Evolutionary conservation across 2,797 vertebrate genomes (phyloP).

Genomic region (Sebastes melanostomus): DNA sequence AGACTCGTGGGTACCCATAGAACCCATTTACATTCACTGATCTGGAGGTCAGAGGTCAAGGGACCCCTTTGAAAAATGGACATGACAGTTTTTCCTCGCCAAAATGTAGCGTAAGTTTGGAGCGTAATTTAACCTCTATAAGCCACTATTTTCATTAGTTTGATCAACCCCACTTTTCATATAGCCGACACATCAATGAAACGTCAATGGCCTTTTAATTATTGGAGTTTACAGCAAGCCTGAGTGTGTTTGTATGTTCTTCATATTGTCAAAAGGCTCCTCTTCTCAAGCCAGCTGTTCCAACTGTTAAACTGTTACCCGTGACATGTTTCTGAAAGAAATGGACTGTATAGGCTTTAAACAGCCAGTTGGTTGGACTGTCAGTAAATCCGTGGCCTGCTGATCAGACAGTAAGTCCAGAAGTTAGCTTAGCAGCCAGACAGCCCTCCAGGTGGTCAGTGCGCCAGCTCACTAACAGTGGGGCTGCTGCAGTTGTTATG

Average conservation of each 20-base stretch:
- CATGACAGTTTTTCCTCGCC: no score
- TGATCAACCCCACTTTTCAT: background rate
- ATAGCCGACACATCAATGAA: background rate
- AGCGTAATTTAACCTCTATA: no score
- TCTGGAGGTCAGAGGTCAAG: no score
- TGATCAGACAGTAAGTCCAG: background rate
- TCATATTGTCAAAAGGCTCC: background rate
- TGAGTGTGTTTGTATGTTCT: background rate
- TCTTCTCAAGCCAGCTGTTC: background rate
- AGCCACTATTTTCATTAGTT: background rate
- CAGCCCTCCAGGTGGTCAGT: conserved; percentile 24
- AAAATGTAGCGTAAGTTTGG: no score
- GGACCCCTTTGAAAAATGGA: no score
- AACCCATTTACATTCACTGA: no score
- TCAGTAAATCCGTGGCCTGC: conserved; percentile 2
- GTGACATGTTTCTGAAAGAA: background rate
- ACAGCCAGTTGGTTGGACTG: background rate
- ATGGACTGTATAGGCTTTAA: background rate
- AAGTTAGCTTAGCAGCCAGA: conserved; percentile 20
- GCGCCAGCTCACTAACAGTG: conserved; percentile 18
- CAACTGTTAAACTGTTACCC: background rate
- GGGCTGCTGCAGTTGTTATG: conserved; percentile 73
- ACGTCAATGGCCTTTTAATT: background rate
- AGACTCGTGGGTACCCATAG: no score
- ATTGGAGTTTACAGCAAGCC: background rate